Conservation (phyloP, 2,888 invertebrate genomes). For the Meghimatium bilineatum region DNA sequence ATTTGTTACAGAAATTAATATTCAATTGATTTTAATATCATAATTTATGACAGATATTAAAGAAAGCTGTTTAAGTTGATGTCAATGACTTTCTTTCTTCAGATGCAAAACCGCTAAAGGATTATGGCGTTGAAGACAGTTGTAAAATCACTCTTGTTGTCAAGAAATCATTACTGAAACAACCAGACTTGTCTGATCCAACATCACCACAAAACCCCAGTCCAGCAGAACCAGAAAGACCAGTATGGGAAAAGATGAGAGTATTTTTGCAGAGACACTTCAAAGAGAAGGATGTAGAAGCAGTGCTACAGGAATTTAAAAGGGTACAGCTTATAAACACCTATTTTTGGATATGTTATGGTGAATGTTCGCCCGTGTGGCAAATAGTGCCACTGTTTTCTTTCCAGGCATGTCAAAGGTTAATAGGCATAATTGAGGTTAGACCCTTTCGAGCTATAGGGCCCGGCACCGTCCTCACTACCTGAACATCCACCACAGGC, state of each 20-base stretch:
- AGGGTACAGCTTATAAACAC: constrained; percentile 56
- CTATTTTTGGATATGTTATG: neutral
- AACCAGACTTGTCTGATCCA: constrained; percentile 35
- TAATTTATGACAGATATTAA: constrained; percentile 44
- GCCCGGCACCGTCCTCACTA: too few relatives aligned
- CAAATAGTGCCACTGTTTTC: too few relatives aligned
- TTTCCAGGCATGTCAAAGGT: too few relatives aligned
- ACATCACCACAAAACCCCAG: constrained; percentile 37
- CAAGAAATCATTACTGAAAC: constrained; percentile 59
- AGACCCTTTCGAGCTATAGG: too few relatives aligned
- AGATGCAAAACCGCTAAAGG: constrained; percentile 66
- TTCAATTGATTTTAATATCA: too few relatives aligned
- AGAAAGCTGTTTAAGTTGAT: constrained; percentile 59
- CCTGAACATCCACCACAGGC: too few relatives aligned
- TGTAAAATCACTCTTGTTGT: constrained; percentile 64
- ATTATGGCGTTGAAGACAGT: constrained; percentile 66
- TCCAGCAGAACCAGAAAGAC: constrained; percentile 48
- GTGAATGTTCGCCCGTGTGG: too few relatives aligned
- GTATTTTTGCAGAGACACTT: constrained; percentile 67
- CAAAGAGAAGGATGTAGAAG: constrained; percentile 66
- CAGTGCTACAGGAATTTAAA: constrained; percentile 68
- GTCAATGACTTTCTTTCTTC: constrained; percentile 40
- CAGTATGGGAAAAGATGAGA: constrained; percentile 64
- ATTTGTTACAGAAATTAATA: too few relatives aligned
- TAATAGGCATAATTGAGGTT: too few relatives aligned